phyloP scores from a whole-genome alignment of 2,888 invertebrate genomes.

The Athripsodes cinereus region DNA sequence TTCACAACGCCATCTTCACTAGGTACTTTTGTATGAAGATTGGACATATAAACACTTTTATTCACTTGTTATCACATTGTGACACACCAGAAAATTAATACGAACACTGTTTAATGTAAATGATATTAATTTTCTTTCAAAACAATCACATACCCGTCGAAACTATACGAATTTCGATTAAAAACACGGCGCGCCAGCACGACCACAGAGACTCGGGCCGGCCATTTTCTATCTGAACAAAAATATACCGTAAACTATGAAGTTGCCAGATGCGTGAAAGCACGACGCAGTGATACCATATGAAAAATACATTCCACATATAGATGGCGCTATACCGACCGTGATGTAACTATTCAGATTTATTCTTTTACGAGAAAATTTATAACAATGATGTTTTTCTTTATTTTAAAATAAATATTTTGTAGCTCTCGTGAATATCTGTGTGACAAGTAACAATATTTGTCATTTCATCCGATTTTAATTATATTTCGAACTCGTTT shows the following conservation, averaged over 20 bases:
- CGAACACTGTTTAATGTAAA: constrained; percentile 9
- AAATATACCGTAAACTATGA: constrained; percentile 21
- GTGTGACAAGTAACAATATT: no score
- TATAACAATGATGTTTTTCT: no score
- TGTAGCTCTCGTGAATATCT: no score
- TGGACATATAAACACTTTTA: constrained; percentile 18
- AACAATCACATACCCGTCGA: constrained; percentile 13
- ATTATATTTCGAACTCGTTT: no score
- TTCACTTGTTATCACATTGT: constrained; percentile 18
- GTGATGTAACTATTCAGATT: neutral
- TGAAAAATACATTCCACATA: neutral
- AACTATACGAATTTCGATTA: constrained; percentile 17
- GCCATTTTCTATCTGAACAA: constrained; percentile 25
- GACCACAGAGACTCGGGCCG: constrained; percentile 20
- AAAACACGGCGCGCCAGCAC: constrained; percentile 18
- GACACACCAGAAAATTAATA: constrained; percentile 12
- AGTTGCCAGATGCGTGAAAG: constrained; percentile 9
- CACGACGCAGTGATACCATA: neutral
- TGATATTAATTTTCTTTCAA: constrained; percentile 16
- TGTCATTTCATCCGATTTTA: no score
- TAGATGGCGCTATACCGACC: constrained; percentile 1
- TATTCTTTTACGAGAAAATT: no score
- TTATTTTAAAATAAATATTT: no score
- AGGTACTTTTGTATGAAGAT: constrained; percentile 18
- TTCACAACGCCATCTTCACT: constrained; percentile 21